Evolutionary conservation across 2,888 invertebrate genomes (phyloP).

Genomic region (Exocentrus adspersus): DNA sequence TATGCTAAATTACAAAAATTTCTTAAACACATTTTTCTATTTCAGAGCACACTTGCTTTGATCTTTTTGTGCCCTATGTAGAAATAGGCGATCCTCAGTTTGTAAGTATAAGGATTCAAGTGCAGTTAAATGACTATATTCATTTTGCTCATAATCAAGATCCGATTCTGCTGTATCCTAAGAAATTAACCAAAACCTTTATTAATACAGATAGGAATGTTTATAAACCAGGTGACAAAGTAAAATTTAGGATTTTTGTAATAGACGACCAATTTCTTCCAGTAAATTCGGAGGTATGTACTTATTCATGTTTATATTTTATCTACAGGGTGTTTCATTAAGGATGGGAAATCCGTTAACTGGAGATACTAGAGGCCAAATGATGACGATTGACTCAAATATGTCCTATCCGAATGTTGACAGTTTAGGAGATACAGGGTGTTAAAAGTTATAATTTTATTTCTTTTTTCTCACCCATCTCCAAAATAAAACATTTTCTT

Average conservation of each 20-base stretch:
- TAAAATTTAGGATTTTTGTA: conserved; percentile 66
- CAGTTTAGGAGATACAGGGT: no score
- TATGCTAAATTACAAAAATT: not conserved
- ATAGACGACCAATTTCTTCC: conserved; percentile 66
- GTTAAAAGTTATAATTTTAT: no score
- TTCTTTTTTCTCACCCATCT: no score
- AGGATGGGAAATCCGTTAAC: no score
- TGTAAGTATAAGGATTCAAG: conserved; percentile 56
- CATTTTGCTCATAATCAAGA: conserved; percentile 57
- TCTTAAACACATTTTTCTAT: no score
- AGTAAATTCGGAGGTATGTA: conserved; percentile 49
- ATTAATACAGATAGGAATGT: conserved; percentile 68
- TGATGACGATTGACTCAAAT: no score
- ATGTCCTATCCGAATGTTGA: no score
- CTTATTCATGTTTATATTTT: conserved; percentile 2
- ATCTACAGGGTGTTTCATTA: no score
- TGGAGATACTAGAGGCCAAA: no score
- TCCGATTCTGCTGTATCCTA: conserved; percentile 58
- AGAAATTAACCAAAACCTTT: conserved; percentile 63
- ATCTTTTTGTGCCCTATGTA: conserved; percentile 51
- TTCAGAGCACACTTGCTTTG: conserved; percentile 59
- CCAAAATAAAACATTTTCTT: no score
- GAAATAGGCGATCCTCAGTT: conserved; percentile 50
- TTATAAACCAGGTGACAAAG: conserved; percentile 69
- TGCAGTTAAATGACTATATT: conserved; percentile 50